Base-by-base conservation (phyloP, 2,888 invertebrate genomes). In the Itoplectis maculator region DNA sequence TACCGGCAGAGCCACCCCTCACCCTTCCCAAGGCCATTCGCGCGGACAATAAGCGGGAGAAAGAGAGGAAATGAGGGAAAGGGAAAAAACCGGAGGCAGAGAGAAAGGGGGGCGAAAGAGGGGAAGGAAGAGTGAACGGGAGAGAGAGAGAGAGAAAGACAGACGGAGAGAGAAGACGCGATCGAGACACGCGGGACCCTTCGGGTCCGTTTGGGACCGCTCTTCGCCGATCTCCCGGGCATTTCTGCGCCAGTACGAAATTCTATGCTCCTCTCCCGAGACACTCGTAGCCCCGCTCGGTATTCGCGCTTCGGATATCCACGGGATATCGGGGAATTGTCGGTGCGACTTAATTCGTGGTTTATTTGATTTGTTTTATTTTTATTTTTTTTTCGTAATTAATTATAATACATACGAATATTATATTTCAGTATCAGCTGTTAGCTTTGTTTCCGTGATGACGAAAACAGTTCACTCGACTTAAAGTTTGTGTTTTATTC, bases 11-110 rank as follows among this genome's bases (percentile, higher is more conserved):
- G 29, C 42, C 75, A 76, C 82, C 82, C 82, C 82, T 82, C 40
- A 82, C 82, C 82, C 82, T 82, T 79, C 72, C 76, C 82, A 82
- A 82, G 82, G 82, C 82, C 82, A 82, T 77, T 79, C 40, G 42
- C 3, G n/a, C 45, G 68, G 29, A 79, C 82, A 79, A 79, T 73
- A 40, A 65, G 78, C 47, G 82, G 72, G 42, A 82, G 69, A 51
- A 65, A 45, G 76, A 82, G 54, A 69, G 70, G 56, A 20, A 69
- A 49, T 1, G 42, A 18, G 63, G 5, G 63, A 42, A 56, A 47
- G 74, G 56, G 72, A 63, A 45, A 73, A 15, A 51, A 65, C 0
- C n/a, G 47, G 35, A n/a, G 59, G 6, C 4, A 59, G 37, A 61
- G 61, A n/a, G n/a, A n/a, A 61, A 40, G 45, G 69, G 56, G 37